phyloP scores from a whole-genome alignment of 2,113 vertebrate genomes.

The Petroica traversi region DNA sequence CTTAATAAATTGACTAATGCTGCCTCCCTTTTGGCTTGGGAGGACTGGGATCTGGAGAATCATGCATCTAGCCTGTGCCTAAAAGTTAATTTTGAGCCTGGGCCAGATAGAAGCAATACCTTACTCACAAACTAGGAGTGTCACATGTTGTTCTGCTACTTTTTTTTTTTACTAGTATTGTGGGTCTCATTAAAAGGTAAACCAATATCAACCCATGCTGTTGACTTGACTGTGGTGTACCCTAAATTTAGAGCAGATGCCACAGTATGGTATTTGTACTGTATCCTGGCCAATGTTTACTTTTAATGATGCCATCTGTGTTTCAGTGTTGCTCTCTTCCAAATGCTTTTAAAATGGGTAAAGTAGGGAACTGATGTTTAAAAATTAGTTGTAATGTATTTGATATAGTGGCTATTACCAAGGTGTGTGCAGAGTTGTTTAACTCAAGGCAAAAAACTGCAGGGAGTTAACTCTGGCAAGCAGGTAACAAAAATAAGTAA shows the following conservation, averaged over 20 bases:
- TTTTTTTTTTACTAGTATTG: not conserved
- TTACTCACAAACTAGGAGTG: not conserved
- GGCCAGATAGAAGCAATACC: not conserved
- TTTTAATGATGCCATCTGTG: not conserved
- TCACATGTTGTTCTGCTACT: not conserved
- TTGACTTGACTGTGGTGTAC: not conserved
- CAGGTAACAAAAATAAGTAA: not conserved
- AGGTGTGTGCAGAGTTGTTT: not conserved
- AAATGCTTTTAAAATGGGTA: not conserved
- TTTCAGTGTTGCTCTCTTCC: not conserved
- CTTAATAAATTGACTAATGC: not conserved
- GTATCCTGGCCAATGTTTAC: constrained; percentile 12
- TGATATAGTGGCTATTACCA: not conserved
- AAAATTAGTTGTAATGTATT: not conserved
- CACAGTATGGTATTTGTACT: constrained; percentile 13
- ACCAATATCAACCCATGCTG: not conserved
- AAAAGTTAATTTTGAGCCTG: not conserved
- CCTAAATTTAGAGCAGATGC: constrained; percentile 12
- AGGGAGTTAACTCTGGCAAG: not conserved
- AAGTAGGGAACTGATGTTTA: not conserved
- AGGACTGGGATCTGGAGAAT: not conserved
- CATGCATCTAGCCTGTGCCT: not conserved
- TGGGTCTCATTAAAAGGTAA: constrained; percentile 36
- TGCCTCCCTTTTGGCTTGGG: not conserved
- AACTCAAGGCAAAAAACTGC: not conserved